phyloP scores from a whole-genome alignment of 2,888 invertebrate genomes.

The Metalampra italica region DNA sequence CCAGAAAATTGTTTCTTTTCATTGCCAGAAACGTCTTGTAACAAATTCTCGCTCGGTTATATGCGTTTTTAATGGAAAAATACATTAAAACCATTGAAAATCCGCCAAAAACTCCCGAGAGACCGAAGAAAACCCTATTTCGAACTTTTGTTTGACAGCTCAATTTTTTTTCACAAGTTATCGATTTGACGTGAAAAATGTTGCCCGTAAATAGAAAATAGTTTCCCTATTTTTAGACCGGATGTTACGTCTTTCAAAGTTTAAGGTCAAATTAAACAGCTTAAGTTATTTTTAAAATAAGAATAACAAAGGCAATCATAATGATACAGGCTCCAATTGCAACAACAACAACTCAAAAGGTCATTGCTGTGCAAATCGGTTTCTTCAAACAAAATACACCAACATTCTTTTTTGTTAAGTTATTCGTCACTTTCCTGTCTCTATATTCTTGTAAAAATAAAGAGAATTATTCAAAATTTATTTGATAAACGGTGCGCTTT shows the following conservation, averaged over 20 bases:
- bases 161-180: conserved; percentile 21
- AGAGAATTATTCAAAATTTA: too few relatives aligned
- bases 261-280: background rate
- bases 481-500: too few relatives aligned
- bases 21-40: conserved; percentile 45
- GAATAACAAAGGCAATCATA: too few relatives aligned
- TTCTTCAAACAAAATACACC: too few relatives aligned
- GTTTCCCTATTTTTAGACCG: conserved; percentile 4
- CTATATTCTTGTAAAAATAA: too few relatives aligned
- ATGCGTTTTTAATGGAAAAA: conserved; percentile 51
- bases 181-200: conserved; percentile 23
- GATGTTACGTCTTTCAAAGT: background rate
- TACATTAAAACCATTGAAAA: conserved; percentile 39
- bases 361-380: too few relatives aligned
- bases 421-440: too few relatives aligned
- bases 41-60: conserved; percentile 43
- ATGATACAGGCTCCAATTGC: too few relatives aligned
- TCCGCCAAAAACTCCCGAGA: background rate
- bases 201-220: conserved; percentile 23
- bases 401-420: too few relatives aligned
- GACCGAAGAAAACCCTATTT: background rate
- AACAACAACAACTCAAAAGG: too few relatives aligned
- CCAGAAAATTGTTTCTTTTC: conserved; percentile 44
- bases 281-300: background rate
- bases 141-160: conserved; percentile 17